Conservation (phyloP, 2,797 vertebrate species). For the Saxicola maurus region DNA sequence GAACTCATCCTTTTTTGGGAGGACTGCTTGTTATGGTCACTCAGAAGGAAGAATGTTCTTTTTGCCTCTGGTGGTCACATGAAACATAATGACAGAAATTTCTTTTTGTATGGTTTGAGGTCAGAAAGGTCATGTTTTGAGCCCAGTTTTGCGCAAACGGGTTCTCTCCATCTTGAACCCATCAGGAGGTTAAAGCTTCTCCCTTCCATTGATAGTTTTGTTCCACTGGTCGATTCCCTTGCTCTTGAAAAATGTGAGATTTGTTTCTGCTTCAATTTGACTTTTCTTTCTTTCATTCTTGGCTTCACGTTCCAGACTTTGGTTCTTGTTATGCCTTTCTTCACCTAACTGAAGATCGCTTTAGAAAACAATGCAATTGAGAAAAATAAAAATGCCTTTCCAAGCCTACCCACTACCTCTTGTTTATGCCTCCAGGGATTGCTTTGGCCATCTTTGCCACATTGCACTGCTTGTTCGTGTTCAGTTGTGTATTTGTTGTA, state of each 20-base stretch:
- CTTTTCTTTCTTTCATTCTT: constrained; percentile 30
- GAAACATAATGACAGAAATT: background rate
- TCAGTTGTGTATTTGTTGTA: background rate
- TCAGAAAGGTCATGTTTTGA: background rate
- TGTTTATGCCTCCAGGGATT: background rate
- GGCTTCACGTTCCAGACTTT: background rate
- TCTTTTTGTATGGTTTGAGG: background rate
- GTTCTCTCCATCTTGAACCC: background rate
- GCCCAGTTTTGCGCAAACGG: background rate
- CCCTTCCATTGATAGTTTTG: background rate
- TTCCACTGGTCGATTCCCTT: constrained; percentile 15
- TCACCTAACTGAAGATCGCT: background rate
- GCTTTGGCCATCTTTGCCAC: background rate
- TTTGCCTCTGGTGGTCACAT: background rate
- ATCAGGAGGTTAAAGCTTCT: constrained; percentile 2
- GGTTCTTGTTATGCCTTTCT: constrained; percentile 34
- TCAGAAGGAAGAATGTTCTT: background rate
- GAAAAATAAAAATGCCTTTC: background rate
- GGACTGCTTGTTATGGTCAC: background rate
- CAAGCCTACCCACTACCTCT: background rate
- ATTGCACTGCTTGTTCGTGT: background rate
- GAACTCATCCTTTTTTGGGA: background rate
- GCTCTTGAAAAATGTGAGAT: constrained; percentile 8
- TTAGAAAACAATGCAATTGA: constrained; percentile 30
- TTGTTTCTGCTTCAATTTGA: background rate